Conservation (phyloP, 1,140 invertebrate genomes). For the Zaprionus ghesquierei region DNA sequence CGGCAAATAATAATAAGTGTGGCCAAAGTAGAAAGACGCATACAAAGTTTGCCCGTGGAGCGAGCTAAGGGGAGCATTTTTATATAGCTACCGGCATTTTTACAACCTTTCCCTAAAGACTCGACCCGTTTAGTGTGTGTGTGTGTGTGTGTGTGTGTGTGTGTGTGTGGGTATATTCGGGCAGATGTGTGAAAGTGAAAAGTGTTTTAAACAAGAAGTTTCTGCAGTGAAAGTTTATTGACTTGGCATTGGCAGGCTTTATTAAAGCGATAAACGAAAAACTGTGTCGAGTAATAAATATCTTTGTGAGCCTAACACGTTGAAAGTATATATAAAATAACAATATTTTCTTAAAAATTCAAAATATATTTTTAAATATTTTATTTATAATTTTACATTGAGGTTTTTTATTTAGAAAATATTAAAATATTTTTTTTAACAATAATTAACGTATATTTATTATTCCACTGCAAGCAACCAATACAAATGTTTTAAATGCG, state of each 20-base stretch:
- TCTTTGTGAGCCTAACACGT: not conserved
- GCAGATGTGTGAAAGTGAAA: conserved; percentile 21
- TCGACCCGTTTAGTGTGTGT: conserved; percentile 7
- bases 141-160: conserved; percentile 7
- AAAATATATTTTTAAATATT: not conserved
- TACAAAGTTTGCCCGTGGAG: conserved; percentile 44
- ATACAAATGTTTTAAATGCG: not conserved
- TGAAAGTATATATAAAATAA: not conserved
- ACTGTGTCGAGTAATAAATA: not conserved
- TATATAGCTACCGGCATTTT: conserved; percentile 45
- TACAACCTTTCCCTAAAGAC: conserved; percentile 29
- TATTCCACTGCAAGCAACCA: not conserved
- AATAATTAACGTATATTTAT: not conserved
- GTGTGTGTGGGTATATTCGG: conserved; percentile 6
- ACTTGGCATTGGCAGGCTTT: conserved; percentile 8
- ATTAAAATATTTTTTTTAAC: not conserved
- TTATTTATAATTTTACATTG: no score
- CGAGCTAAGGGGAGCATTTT: conserved; percentile 47
- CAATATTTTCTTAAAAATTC: not conserved
- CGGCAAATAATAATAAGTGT: conserved; percentile 65
- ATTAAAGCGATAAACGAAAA: conserved; percentile 7
- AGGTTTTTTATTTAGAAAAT: not conserved
- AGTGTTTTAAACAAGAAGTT: conserved; percentile 30
- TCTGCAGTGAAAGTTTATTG: conserved; percentile 13
- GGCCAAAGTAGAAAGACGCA: conserved; percentile 36